Conservation (phyloP, 2,113 vertebrate genomes). For the Nerophis ophidion region DNA sequence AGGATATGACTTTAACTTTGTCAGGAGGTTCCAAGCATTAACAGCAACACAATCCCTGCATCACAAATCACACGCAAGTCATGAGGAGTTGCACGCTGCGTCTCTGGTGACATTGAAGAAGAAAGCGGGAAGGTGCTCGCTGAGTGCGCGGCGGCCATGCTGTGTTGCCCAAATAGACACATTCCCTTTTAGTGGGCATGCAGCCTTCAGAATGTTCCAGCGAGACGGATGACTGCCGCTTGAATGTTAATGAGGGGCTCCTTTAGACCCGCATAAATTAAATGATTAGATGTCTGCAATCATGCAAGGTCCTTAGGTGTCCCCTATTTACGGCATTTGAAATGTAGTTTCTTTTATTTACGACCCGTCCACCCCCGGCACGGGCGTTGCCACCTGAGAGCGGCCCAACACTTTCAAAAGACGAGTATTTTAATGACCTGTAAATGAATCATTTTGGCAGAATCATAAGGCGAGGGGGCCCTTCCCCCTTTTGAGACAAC, state of each 20-base stretch:
- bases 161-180: conserved; percentile 62
- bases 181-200: conserved; percentile 64
- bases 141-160: conserved; percentile 46
- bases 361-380: conserved; percentile 43
- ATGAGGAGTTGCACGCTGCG: conserved; percentile 49
- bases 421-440: conserved; percentile 64
- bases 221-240: conserved; percentile 69
- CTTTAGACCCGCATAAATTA: conserved; percentile 74
- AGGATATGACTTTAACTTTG: conserved; percentile 65
- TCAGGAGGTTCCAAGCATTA: conserved; percentile 46
- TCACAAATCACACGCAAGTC: conserved; percentile 61
- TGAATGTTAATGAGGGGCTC: conserved; percentile 73
- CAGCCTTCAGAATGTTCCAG: conserved; percentile 64
- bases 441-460: conserved; percentile 65
- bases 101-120: conserved; percentile 61
- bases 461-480: conserved; percentile 36
- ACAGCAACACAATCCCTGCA: conserved; percentile 58
- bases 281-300: conserved; percentile 71
- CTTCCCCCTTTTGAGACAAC: conserved; percentile 44
- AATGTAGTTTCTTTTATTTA: conserved; percentile 70
- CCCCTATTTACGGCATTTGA: conserved; percentile 70
- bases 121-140: conserved; percentile 44
- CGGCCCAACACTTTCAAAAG: conserved; percentile 58
- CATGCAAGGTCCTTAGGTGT: conserved; percentile 67
- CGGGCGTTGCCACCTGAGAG: conserved; percentile 63